Evolutionary conservation across 2,113 vertebrate genomes (phyloP), one percentile per base, ranked within the genome.

Genomic region (Falco punctatus): DNA sequence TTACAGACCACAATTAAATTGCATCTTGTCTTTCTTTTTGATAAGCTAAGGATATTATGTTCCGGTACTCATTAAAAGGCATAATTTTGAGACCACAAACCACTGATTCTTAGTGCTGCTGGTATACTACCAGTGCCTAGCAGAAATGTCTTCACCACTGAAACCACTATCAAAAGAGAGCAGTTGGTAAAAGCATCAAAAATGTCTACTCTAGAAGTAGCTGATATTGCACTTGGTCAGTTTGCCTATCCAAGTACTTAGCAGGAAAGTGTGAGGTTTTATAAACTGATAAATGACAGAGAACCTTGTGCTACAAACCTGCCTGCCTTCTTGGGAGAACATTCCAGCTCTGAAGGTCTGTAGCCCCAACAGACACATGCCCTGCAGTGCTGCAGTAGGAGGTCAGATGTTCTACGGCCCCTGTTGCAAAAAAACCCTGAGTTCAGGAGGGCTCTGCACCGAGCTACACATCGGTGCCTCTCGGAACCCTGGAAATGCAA

Each of bases 11-110:
- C 88, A 81, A 22, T 55, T 92, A 88, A 91, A 73, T 70, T 51
- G 44, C 61, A 69, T 61, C 77, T 92, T 84, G 55, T 54, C 81
- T 82, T 83, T 93, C 52, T 85, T 86, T 88, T 90, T 90, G 18
- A 73, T 62, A 70, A 84, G 48, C 42, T 65, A 40, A 83, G 20
- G 20, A 58, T 40, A 54, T 86, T 77, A 62, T 33, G 8, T 80
- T 96, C 67, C 80, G n/a, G 42, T 57, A 85, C n/a, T 87, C 69
- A 75, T 74, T 94, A 86, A 75, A 82, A 86, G n/a, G 72, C 23
- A 35, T 88, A 4, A 92, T 92, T 90, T 90, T 51, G 90, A 93
- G 75, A 86, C 59, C 86, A 92, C 80, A 94, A 95, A 78, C 72
- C 82, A 81, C 82, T 46, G 65, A 70, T 52, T 18, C 22, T 90